These are phyloP conservation scores for Eupithecia vulgata DNA, from an alignment of 2,888 invertebrate species.

Conservation along the genomic window DNA sequence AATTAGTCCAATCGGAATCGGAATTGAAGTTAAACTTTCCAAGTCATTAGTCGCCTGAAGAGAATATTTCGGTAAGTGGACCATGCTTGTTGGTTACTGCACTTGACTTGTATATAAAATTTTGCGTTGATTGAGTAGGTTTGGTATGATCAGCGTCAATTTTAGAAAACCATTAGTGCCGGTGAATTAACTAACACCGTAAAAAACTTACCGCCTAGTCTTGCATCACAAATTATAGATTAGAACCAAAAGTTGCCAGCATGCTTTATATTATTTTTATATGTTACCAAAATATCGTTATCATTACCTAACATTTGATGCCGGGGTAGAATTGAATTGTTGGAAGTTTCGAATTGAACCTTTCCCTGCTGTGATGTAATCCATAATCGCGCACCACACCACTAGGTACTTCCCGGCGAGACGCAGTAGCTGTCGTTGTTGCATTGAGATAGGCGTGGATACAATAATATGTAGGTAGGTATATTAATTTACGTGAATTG, in stretches of 20 bases:
- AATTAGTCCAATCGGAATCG: slow-evolving; percentile 17
- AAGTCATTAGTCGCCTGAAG: slow-evolving; percentile 83
- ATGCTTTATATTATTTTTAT: slow-evolving; percentile 1
- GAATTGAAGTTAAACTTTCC: slow-evolving; percentile 57
- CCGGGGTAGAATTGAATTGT: not conserved
- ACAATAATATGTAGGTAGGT: too few species aligned
- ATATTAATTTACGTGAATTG: too few species aligned
- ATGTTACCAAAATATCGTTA: not conserved
- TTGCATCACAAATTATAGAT: not conserved
- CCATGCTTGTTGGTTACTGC: not conserved
- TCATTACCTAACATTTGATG: not conserved
- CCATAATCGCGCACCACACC: not conserved
- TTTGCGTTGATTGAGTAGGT: not conserved
- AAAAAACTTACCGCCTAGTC: not conserved
- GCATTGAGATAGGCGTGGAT: too few species aligned
- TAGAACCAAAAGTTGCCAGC: not conserved
- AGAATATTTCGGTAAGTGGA: slow-evolving; percentile 80
- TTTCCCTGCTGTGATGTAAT: not conserved
- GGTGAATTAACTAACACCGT: not conserved
- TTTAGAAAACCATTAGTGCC: not conserved
- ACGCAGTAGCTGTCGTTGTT: not conserved
- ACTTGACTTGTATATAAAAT: not conserved
- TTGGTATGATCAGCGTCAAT: not conserved
- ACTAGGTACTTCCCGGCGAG: not conserved
- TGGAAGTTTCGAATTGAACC: not conserved